Percentiles rank a stretch among this genome's conserved stretches.
These are phyloP conservation scores for Pristionchus japonicus DNA, from an alignment of 2,888 invertebrate genomes.

Conservation along the genomic window DNA sequence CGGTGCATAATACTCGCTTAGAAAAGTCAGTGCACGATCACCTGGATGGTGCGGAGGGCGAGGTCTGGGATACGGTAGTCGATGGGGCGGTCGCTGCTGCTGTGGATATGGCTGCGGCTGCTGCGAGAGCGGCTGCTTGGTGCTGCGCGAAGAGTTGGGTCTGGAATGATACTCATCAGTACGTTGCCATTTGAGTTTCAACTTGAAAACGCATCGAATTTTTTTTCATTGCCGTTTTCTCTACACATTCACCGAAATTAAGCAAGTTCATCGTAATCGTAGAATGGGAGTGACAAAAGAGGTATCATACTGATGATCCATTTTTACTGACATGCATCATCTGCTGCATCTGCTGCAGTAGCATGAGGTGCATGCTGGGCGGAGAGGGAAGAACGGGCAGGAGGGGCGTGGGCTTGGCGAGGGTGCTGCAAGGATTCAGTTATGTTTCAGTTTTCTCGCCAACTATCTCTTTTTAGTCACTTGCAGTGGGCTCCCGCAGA, in stretches of 20 bases:
- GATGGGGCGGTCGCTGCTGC: background rate
- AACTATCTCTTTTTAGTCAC: background rate
- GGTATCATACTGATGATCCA: too few relatives aligned
- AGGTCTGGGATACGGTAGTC: background rate
- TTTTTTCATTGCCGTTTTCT: too few relatives aligned
- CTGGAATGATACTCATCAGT: background rate
- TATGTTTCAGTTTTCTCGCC: background rate
- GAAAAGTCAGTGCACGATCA: background rate
- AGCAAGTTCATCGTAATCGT: too few relatives aligned
- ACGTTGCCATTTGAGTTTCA: too few relatives aligned
- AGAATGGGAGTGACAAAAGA: too few relatives aligned
- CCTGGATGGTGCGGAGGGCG: background rate
- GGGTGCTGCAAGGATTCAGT: background rate
- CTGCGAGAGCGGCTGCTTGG: background rate
- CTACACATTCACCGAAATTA: too few relatives aligned
- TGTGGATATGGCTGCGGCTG: background rate
- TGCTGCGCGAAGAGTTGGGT: slow-evolving; percentile 1
- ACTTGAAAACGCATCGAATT: too few relatives aligned
- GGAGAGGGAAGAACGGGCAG: background rate
- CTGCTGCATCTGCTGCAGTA: slow-evolving; percentile 22
- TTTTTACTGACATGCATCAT: slow-evolving; percentile 26
- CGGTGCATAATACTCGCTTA: background rate
- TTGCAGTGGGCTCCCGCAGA: background rate
- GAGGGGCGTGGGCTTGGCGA: background rate
- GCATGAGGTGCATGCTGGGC: background rate